Evolutionary conservation across 1,140 invertebrate genomes (phyloP).

Genomic region (Riptortus pedestris): DNA sequence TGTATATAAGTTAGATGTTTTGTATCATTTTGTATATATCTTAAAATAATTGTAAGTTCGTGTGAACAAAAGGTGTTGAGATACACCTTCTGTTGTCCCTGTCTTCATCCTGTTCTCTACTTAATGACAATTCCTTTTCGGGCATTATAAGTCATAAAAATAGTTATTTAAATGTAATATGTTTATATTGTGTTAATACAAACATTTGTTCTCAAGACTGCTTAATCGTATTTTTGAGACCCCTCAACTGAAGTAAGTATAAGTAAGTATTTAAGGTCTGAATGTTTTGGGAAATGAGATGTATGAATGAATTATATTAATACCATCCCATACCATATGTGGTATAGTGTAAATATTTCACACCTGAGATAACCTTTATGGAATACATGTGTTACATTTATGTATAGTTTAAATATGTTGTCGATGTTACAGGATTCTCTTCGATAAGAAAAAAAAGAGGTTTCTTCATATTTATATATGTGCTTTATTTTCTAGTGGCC

Average conservation of each 20-base stretch:
- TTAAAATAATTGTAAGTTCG: conserved; percentile 25
- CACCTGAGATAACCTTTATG: too few relatives aligned
- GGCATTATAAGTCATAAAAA: conserved; percentile 11
- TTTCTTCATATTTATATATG: too few relatives aligned
- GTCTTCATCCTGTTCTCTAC: not conserved
- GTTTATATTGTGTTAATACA: conserved; percentile 14
- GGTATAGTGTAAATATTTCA: too few relatives aligned
- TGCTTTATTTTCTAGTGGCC: too few relatives aligned
- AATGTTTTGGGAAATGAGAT: too few relatives aligned
- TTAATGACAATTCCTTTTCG: not conserved
- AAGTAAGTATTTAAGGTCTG: not conserved
- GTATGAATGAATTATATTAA: too few relatives aligned
- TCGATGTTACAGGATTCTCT: too few relatives aligned
- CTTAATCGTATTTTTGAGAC: conserved; percentile 1
- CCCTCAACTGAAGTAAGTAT: not conserved
- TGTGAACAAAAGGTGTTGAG: conserved; percentile 11
- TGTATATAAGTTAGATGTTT: conserved; percentile 54
- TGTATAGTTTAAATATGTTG: too few relatives aligned
- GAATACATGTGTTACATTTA: too few relatives aligned
- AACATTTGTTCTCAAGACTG: conserved; percentile 16
- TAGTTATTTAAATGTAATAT: conserved; percentile 10
- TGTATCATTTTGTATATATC: conserved; percentile 25
- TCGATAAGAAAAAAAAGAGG: too few relatives aligned
- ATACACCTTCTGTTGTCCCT: conserved; percentile 9
- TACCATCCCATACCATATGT: too few relatives aligned